Base-by-base conservation (phyloP, 2,797 vertebrate genomes). In the Epinephelus awoara region DNA sequence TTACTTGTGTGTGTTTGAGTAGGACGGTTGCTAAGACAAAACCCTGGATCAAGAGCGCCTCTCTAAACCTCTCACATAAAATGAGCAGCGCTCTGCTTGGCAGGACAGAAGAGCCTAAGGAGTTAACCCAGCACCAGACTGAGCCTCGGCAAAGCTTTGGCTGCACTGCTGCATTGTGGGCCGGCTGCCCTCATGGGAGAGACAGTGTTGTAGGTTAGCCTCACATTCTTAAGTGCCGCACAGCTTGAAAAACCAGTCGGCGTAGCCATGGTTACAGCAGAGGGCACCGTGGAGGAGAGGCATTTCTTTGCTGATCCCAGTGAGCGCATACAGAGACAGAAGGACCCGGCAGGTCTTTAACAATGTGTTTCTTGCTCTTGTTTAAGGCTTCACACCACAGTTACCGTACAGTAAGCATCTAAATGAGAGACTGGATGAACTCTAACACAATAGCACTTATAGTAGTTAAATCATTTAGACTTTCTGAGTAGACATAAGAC, bases 201-300 rank as follows among this genome's bases (percentile, higher is more conserved):
- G 78, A 88, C 83, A 52, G 72, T n/a, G 70, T 71, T 84, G 82
- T 83, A 92, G 81, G 87, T 89, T 83, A 80, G 83, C 84, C 84
- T 85, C 79, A 73, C 89, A 94, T 91, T 91, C 77, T 94, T 92
- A 88, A 93, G 93, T 90, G 93, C 84, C 18, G 80, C 84, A 80
- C 83, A 93, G 95, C 97, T 94, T 66, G 97, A 96, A 97, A 97
- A 98, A 98, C 97, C 96, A 96, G 97, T 98, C 88, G 87, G 83
- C 71, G 93, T 96, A 85, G 90, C 92, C 92, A 89, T 93, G 94
- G 96, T 92, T 93, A 94, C 93, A 78, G 82, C 84, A 94, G 91
- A 94, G 94, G 87, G 86, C 94, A 95, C 89, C 74, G 80, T 76
- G 83, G 88, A 91, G 91, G 90, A 93, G 87, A 91, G 72, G 83